These are phyloP conservation scores for Pterostichus niger DNA, from an alignment of 2,888 invertebrate species.

Conservation along the genomic window DNA sequence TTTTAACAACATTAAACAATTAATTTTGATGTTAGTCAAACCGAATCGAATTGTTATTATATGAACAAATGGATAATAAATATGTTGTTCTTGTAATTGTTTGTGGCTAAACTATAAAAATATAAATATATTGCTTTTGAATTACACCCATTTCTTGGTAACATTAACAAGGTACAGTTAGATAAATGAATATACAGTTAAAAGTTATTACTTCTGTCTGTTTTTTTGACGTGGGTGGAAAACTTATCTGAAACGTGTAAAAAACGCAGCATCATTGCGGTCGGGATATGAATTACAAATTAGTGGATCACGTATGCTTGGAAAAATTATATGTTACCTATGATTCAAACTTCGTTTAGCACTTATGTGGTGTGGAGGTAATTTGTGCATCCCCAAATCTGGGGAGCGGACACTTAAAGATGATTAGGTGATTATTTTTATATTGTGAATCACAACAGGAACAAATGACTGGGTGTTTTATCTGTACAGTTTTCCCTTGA, in stretches of 20 bases:
- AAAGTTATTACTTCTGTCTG: conserved; percentile 28
- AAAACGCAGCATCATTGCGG: conserved; percentile 43
- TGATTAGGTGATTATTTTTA: background rate
- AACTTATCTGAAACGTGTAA: background rate
- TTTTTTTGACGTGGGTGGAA: conserved; percentile 16
- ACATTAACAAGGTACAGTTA: conserved; percentile 6
- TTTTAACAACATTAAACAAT: too few relatives aligned
- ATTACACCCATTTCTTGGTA: conserved; percentile 15
- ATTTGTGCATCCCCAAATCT: conserved; percentile 42
- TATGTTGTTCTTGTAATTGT: background rate
- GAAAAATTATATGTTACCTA: conserved; percentile 22
- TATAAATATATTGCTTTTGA: background rate
- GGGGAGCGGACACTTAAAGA: background rate
- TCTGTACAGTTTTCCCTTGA: background rate
- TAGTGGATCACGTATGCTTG: conserved; percentile 17
- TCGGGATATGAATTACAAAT: conserved; percentile 7
- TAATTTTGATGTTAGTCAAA: too few relatives aligned
- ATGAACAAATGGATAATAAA: too few relatives aligned
- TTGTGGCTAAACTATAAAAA: background rate
- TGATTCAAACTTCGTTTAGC: conserved; percentile 33
- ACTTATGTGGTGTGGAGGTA: conserved; percentile 16
- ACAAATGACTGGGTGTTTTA: background rate
- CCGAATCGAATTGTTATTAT: too few relatives aligned
- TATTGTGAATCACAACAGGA: conserved; percentile 7
- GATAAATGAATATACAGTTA: conserved; percentile 13